phyloP scores from a whole-genome alignment of 2,113 vertebrate genomes.

The Crotalus tigris region DNA sequence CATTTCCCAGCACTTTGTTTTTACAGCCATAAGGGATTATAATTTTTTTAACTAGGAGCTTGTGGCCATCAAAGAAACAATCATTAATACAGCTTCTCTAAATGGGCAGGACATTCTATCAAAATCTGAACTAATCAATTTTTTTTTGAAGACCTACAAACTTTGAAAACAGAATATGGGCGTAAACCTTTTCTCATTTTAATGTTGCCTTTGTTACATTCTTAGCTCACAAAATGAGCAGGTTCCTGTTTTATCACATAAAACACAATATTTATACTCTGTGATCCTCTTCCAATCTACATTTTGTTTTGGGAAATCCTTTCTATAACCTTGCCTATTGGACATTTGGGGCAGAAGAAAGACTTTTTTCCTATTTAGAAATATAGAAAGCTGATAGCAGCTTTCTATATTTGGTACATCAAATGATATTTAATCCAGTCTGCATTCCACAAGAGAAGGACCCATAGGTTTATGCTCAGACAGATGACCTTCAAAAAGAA shows the following conservation, averaged over 20 bases:
- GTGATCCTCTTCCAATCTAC: neutral
- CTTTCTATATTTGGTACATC: neutral
- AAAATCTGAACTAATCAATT: neutral
- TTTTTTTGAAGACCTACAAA: neutral
- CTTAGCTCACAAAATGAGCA: neutral
- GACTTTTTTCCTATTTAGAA: neutral
- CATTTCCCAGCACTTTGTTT: neutral
- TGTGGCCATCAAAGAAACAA: neutral
- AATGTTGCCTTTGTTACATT: neutral
- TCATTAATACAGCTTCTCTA: neutral
- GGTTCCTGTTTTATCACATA: neutral
- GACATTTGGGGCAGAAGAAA: neutral
- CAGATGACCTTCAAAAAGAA: neutral
- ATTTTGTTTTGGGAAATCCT: neutral
- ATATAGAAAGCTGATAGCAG: neutral
- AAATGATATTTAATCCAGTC: neutral
- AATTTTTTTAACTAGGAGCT: neutral
- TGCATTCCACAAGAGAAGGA: neutral
- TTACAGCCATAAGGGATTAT: neutral
- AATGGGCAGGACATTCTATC: neutral
- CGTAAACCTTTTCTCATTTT: neutral
- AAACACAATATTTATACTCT: neutral
- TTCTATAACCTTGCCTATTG: neutral
- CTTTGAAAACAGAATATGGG: neutral
- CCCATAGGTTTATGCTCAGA: neutral